Conservation (phyloP, 1,140 invertebrate species). For the Leptopilina boulardi region DNA sequence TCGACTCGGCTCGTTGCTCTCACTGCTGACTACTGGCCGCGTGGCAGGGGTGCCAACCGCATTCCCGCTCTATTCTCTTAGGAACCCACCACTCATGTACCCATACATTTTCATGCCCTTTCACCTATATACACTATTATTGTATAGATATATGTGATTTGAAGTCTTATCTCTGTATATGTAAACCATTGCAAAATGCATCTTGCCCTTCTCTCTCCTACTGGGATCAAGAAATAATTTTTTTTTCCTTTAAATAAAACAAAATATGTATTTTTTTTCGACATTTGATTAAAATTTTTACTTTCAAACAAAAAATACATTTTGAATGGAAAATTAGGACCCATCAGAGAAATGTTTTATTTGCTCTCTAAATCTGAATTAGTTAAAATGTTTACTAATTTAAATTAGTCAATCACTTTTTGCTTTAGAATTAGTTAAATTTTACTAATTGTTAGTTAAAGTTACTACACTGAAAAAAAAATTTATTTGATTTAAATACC, state of each 20-base stretch:
- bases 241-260: background rate
- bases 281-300: no score
- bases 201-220: conserved; percentile 8
- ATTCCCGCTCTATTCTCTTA: conserved; percentile 69
- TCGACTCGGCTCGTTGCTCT: conserved; percentile 61
- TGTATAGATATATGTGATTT: background rate
- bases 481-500: no score
- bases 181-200: conserved; percentile 25
- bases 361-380: no score
- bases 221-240: background rate
- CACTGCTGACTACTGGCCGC: conserved; percentile 55
- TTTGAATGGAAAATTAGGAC: no score
- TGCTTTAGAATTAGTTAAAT: no score
- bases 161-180: background rate
- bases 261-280: background rate
- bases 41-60: conserved; percentile 68
- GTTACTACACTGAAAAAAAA: no score
- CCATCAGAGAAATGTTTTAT: no score
- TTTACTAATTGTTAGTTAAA: no score
- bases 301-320: no score
- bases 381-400: no score
- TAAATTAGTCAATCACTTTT: no score
- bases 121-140: background rate
- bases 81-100: conserved; percentile 42
- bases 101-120: conserved; percentile 3